Conservation (phyloP, 2,113 vertebrate species). For the Leucopsar rothschildi region DNA sequence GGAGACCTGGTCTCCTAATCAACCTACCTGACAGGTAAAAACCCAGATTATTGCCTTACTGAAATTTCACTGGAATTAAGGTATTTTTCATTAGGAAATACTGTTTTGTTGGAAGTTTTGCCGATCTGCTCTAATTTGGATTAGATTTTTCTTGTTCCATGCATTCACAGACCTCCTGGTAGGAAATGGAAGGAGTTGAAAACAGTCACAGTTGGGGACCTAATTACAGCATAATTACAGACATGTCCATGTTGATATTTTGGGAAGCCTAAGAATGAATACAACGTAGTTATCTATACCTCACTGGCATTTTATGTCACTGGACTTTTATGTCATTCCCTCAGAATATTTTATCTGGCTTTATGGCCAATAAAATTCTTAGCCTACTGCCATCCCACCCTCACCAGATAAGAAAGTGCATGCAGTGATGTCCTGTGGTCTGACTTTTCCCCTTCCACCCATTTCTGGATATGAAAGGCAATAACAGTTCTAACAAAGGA, state of each 20-base stretch:
- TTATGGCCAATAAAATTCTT: not conserved
- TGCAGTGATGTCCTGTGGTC: not conserved
- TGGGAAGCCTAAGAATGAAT: not conserved
- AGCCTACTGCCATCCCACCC: not conserved
- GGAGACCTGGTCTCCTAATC: not conserved
- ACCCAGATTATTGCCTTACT: not conserved
- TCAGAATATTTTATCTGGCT: not conserved
- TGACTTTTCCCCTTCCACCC: not conserved
- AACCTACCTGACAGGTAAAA: not conserved
- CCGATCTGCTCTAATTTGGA: not conserved
- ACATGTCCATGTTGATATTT: not conserved
- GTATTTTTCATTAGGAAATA: not conserved
- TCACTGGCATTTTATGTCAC: not conserved
- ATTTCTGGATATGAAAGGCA: not conserved
- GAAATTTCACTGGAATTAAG: not conserved
- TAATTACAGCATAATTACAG: not conserved
- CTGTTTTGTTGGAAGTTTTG: not conserved
- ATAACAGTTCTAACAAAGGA: not conserved
- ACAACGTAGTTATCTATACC: not conserved
- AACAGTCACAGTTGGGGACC: not conserved
- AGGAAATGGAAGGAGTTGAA: not conserved
- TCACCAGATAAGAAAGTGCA: not conserved
- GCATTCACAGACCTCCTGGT: not conserved
- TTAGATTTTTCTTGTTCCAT: not conserved
- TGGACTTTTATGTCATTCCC: not conserved